Conservation (phyloP, 2,888 invertebrate genomes). For the Hydriomena furcata region DNA sequence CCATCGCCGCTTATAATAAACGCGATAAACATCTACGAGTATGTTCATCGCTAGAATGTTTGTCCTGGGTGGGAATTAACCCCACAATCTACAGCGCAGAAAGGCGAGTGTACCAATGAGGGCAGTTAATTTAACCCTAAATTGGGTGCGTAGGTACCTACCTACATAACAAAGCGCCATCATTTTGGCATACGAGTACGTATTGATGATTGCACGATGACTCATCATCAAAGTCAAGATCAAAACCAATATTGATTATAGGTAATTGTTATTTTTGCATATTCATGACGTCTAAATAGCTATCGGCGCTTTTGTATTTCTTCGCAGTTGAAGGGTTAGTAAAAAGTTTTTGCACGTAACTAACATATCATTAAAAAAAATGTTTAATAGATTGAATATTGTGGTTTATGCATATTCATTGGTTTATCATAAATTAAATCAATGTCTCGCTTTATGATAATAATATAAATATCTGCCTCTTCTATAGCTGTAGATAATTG, state of each 20-base stretch:
- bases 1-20: too few relatives aligned
- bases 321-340: slow-evolving; percentile 40
- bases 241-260: slow-evolving; percentile 67
- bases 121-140: slow-evolving; percentile 29
- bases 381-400: slow-evolving; percentile 27
- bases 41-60: too few relatives aligned
- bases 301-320: slow-evolving; percentile 37
- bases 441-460: slow-evolving; percentile 18
- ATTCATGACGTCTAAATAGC: slow-evolving; percentile 62
- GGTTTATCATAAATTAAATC: slow-evolving; percentile 54
- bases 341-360: slow-evolving; percentile 45
- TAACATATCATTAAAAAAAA: slow-evolving; percentile 32
- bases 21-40: too few relatives aligned
- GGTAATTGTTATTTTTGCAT: slow-evolving; percentile 77
- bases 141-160: slow-evolving; percentile 14
- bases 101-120: too few relatives aligned
- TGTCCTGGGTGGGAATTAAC: too few relatives aligned
- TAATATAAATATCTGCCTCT: not conserved
- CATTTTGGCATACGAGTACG: slow-evolving; percentile 16
- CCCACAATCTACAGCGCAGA: too few relatives aligned
- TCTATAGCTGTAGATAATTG: too few relatives aligned
- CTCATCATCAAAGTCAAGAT: slow-evolving; percentile 54
- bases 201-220: slow-evolving; percentile 59
- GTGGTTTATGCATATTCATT: slow-evolving; percentile 70
- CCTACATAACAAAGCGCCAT: slow-evolving; percentile 12